Base-by-base conservation (phyloP, 2,797 vertebrate species). In the Sebastes trivittatus region DNA sequence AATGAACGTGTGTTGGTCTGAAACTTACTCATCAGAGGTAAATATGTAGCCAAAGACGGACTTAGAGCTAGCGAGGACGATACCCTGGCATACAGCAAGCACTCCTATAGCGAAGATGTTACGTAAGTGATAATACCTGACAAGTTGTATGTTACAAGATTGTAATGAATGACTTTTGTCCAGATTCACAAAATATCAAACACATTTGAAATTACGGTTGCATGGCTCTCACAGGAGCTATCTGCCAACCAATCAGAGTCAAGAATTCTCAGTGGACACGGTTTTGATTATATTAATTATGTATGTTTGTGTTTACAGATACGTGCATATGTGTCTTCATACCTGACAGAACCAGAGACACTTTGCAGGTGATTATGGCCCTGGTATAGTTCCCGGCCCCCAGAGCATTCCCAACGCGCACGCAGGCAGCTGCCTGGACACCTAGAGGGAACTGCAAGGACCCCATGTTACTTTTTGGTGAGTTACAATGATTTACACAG, bases 321-420 rank as follows among this genome's bases (percentile, higher is more conserved):
- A 27, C 27, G 27, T 69, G 7, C 2, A 1, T 22, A 6, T 75
- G 61, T 52, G 42, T 76, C 6, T 11, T 68, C 88, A 91, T 82
- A 98, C 97, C 95, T 92, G 96, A 54, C 60, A 97, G 85, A 75
- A 95, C 67, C 67, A 99, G 85, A 0, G 95, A 77, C 11, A 97
- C 95, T 73, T 94, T 91, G 16, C 96, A 95, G 22, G 97, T 97
- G 34, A 93, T 89, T 72, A 94, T 88, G 49, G 98, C 98, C 79
- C 95, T 93, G 62, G 83, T 20, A 0, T 92, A 95, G 22, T 98
- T 76, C 5, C 98, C 97, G 0, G 97, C 97, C 1, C 98, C 98
- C 71, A 99, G 79, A 0, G 97, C 97, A 0, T 98, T 99, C 25
- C 98, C 98, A n/a, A 99, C 97, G 20, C 97, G 95, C 61, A 99